phyloP scores from a whole-genome alignment of 1,140 invertebrate species.

The Hypsibius dujardini region DNA sequence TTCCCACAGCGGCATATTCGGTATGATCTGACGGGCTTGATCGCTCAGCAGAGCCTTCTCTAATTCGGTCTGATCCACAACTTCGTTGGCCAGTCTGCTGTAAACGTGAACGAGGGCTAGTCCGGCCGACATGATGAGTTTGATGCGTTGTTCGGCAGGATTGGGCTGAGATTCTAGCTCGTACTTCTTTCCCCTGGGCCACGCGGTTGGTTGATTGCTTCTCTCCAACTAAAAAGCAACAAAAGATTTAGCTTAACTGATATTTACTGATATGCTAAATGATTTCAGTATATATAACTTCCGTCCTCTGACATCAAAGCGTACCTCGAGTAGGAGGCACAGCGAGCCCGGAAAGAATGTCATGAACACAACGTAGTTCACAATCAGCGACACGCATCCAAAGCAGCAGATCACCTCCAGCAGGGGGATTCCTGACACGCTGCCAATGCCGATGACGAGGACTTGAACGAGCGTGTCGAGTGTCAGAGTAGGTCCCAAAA shows the following conservation, averaged over 20 bases:
- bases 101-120: slow-evolving; percentile 69
- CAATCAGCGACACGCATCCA: slow-evolving; percentile 72
- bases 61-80: neutral
- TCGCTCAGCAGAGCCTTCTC: neutral
- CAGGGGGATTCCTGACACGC: slow-evolving; percentile 55
- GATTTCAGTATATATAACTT: too few relatives aligned
- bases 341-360: slow-evolving; percentile 86
- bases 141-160: slow-evolving; percentile 80
- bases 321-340: slow-evolving; percentile 68
- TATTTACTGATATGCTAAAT: slow-evolving; percentile 21
- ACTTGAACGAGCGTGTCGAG: slow-evolving; percentile 77
- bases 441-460: slow-evolving; percentile 75
- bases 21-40: slow-evolving; percentile 22
- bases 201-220: neutral
- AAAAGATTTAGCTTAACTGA: slow-evolving; percentile 27
- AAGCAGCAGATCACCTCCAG: slow-evolving; percentile 75
- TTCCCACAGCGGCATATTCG: slow-evolving; percentile 28
- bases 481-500: slow-evolving; percentile 65
- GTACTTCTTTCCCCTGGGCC: neutral
- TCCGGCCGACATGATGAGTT: slow-evolving; percentile 59
- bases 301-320: slow-evolving; percentile 15
- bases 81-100: slow-evolving; percentile 26
- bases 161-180: slow-evolving; percentile 57
- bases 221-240: neutral
- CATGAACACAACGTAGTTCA: slow-evolving; percentile 87